These are phyloP conservation scores for Conistra vaccinii DNA, from an alignment of 2,888 invertebrate genomes.

Conservation along the genomic window DNA sequence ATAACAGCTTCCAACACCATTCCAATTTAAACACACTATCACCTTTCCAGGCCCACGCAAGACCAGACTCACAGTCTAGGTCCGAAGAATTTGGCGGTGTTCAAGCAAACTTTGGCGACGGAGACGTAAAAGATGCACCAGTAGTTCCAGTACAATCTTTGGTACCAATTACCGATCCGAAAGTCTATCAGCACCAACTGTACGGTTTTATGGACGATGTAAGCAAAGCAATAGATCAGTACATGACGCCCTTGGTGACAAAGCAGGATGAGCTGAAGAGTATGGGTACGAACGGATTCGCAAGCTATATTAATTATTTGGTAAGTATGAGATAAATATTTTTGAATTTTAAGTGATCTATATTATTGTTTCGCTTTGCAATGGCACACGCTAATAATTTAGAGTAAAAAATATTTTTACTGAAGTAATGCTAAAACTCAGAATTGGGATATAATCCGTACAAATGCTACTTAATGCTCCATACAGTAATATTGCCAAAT, in stretches of 20 bases:
- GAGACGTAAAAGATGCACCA: background rate
- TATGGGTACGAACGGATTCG: slow-evolving; percentile 35
- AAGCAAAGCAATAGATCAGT: slow-evolving; percentile 35
- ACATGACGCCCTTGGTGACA: slow-evolving; percentile 48
- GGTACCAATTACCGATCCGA: background rate
- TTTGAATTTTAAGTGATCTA: background rate
- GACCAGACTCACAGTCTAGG: slow-evolving; percentile 28
- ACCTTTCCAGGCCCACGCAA: slow-evolving; percentile 43
- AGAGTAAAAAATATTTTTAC: too few relatives aligned
- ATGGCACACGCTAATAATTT: too few relatives aligned
- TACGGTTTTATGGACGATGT: slow-evolving; percentile 42
- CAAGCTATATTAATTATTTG: slow-evolving; percentile 49
- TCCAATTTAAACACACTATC: background rate
- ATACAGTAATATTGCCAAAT: too few relatives aligned
- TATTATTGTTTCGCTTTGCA: background rate
- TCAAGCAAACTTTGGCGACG: background rate
- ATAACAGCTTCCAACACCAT: background rate
- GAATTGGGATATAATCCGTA: background rate
- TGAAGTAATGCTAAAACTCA: background rate
- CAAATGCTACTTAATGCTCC: background rate
- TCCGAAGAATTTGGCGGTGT: background rate
- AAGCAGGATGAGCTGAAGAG: slow-evolving; percentile 37
- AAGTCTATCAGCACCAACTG: slow-evolving; percentile 17
- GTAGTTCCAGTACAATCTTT: background rate
- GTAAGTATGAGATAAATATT: slow-evolving; percentile 51